These are phyloP conservation scores for Notothenia rossii DNA, from an alignment of 2,113 vertebrate genomes.

Conservation along the genomic window DNA sequence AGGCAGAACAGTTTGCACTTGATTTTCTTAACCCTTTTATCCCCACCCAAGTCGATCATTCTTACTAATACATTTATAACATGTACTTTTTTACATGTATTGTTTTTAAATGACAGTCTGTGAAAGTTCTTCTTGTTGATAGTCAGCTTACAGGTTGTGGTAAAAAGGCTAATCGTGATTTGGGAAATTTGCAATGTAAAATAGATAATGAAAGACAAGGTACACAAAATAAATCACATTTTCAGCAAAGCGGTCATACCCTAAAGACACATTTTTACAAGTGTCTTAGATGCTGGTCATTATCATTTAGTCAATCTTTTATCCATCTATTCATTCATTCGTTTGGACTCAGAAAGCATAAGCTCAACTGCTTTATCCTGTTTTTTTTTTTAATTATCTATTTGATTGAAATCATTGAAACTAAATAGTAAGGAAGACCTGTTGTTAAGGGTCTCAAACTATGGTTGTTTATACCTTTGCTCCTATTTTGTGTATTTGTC, in stretches of 20 bases:
- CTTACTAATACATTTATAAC: too few species aligned
- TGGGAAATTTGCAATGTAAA: background rate
- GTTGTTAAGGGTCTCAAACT: background rate
- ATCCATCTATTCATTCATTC: background rate
- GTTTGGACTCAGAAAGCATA: too few species aligned
- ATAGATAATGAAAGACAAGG: background rate
- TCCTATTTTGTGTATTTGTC: too few species aligned
- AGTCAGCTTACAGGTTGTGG: background rate
- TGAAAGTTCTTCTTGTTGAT: too few species aligned
- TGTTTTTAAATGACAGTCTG: too few species aligned
- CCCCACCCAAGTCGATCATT: background rate
- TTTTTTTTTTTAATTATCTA: too few species aligned
- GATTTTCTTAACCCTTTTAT: background rate
- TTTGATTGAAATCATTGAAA: background rate
- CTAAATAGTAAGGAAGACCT: background rate
- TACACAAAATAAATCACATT: background rate
- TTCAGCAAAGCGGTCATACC: background rate
- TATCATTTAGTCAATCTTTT: background rate
- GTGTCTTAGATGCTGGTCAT: background rate
- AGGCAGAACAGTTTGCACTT: background rate
- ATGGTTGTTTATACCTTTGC: too few species aligned
- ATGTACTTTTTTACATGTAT: too few species aligned
- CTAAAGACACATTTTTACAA: background rate
- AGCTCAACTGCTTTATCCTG: too few species aligned
- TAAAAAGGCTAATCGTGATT: background rate